A percentile compares a stretch with the other conserved stretches of the same genome.
These are phyloP conservation scores for Cossypha caffra DNA, from an alignment of 2,797 vertebrate genomes.

Conservation along the genomic window DNA sequence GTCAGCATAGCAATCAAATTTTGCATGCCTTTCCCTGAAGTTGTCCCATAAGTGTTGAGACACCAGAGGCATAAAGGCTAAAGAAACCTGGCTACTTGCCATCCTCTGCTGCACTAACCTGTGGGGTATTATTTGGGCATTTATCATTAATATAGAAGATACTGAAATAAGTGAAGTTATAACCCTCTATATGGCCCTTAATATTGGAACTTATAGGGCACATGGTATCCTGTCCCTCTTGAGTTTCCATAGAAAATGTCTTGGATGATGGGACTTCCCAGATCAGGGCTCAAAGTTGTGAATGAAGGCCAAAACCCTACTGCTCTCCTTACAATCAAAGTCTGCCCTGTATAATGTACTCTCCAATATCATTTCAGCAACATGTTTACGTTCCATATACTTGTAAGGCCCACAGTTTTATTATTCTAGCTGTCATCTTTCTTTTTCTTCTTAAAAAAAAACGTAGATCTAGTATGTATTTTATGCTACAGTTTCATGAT, in stretches of 20 bases:
- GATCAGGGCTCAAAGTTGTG: background rate
- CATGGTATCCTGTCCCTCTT: background rate
- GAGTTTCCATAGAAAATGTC: background rate
- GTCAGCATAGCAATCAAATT: background rate
- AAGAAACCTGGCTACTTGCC: background rate
- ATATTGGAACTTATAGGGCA: background rate
- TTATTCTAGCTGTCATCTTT: slow-evolving; percentile 52
- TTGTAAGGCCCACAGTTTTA: slow-evolving; percentile 32
- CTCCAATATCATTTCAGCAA: background rate
- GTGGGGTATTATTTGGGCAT: background rate
- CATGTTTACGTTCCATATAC: background rate
- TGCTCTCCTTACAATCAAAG: background rate
- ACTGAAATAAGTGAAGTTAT: background rate
- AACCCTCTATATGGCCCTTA: background rate
- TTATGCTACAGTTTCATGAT: slow-evolving; percentile 76
- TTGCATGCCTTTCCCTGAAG: background rate
- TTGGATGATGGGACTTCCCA: background rate
- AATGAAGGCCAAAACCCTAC: background rate
- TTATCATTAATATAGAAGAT: background rate
- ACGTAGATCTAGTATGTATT: slow-evolving; percentile 29
- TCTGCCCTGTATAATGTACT: background rate
- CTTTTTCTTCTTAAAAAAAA: background rate
- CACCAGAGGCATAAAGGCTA: background rate
- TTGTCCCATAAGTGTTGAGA: background rate
- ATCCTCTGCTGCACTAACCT: background rate